Evolutionary conservation across 2,113 vertebrate species (phyloP).

Genomic region (western clawed frog (Xenopus tropicalis)): UCB_Xtro_10.0 CM004449.2:97084001-97084500

Average conservation of each 20-base stretch:
- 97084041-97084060: neutral
- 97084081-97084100: conserved; percentile 2
- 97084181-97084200: no score
- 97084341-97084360: neutral
- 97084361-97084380: conserved; percentile 22
- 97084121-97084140: neutral
- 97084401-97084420: neutral
- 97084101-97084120: neutral
- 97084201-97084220: neutral
- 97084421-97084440: no score
- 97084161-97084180: no score
- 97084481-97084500: no score
- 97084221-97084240: neutral
- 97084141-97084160: neutral
- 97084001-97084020: neutral
- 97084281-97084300: conserved; percentile 16
- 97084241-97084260: conserved; percentile 7
- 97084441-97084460: no score
- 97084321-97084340: neutral
- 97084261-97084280: conserved; percentile 25
- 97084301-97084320: neutral
- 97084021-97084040: neutral
- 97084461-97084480: no score
- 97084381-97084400: conserved; percentile 4
- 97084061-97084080: neutral